Conservation (phyloP, 2,797 vertebrate species). For the Tympanoctomys barrerae region DNA sequence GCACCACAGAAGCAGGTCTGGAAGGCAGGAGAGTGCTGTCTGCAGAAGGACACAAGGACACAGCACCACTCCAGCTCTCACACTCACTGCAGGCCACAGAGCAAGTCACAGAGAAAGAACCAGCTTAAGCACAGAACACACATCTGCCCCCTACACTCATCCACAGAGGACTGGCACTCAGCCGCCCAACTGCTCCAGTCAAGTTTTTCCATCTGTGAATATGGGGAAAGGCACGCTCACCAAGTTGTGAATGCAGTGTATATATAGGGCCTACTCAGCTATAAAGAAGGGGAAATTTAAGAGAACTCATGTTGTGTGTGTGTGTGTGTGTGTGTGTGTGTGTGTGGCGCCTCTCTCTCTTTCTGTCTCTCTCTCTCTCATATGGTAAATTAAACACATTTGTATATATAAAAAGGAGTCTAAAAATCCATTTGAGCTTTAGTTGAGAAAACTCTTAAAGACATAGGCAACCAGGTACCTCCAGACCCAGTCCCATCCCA, state of each 20-base stretch:
- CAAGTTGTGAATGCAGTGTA: not conserved
- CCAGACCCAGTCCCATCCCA: too few species aligned
- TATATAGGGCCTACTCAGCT: not conserved
- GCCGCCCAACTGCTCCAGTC: not conserved
- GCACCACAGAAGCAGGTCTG: not conserved
- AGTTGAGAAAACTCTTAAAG: not conserved
- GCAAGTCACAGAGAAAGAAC: not conserved
- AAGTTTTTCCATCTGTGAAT: not conserved
- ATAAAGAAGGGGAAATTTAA: not conserved
- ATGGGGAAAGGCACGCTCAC: not conserved
- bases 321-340: rapidly evolving
- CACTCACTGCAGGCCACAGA: not conserved
- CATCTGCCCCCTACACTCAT: not conserved
- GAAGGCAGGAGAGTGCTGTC: not conserved
- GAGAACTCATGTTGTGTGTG: not conserved
- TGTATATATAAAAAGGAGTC: not conserved
- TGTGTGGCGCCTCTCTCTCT: not conserved
- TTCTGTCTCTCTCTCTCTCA: not conserved
- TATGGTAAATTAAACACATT: not conserved
- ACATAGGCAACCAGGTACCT: too few species aligned
- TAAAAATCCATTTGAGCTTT: not conserved
- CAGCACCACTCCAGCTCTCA: not conserved
- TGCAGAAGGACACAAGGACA: not conserved
- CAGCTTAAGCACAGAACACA: not conserved
- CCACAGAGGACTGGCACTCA: not conserved